Conservation (phyloP, 2,113 vertebrate genomes). For the Dasyurus viverrinus region DNA sequence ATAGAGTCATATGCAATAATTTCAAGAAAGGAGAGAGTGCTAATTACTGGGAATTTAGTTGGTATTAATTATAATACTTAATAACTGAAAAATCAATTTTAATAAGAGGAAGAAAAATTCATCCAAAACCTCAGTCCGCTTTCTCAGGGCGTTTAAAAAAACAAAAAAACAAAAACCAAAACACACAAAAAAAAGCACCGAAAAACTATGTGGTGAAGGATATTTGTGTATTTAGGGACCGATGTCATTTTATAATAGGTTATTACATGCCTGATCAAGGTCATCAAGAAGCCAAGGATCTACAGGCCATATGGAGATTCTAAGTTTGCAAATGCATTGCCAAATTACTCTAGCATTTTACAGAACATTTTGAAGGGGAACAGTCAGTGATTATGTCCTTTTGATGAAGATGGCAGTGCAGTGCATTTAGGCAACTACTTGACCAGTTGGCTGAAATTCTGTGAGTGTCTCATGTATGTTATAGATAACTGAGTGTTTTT, state of each 20-base stretch:
- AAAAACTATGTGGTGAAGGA: background rate
- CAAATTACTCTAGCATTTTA: background rate
- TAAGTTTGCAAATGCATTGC: background rate
- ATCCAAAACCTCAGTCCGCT: background rate
- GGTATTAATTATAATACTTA: background rate
- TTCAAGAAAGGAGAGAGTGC: background rate
- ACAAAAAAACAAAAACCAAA: no score
- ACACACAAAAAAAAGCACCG: no score
- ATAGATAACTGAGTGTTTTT: constrained; percentile 46
- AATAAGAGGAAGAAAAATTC: background rate
- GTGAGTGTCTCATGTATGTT: constrained; percentile 58
- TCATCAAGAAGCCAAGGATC: background rate
- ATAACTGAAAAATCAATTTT: background rate
- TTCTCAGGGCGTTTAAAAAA: background rate
- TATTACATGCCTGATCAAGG: background rate
- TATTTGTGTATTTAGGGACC: background rate
- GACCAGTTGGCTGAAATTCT: constrained; percentile 18
- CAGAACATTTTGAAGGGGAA: background rate
- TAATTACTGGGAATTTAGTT: background rate
- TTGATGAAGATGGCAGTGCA: constrained; percentile 35
- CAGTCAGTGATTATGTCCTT: constrained; percentile 22
- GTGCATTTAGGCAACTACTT: constrained; percentile 41
- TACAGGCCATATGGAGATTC: background rate
- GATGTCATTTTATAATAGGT: constrained; percentile 13
- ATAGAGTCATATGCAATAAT: background rate